Evolutionary conservation across 2,888 invertebrate species (phyloP), one percentile per base, ranked within the genome.

Genomic region (Calliscelio sp.): DNA sequence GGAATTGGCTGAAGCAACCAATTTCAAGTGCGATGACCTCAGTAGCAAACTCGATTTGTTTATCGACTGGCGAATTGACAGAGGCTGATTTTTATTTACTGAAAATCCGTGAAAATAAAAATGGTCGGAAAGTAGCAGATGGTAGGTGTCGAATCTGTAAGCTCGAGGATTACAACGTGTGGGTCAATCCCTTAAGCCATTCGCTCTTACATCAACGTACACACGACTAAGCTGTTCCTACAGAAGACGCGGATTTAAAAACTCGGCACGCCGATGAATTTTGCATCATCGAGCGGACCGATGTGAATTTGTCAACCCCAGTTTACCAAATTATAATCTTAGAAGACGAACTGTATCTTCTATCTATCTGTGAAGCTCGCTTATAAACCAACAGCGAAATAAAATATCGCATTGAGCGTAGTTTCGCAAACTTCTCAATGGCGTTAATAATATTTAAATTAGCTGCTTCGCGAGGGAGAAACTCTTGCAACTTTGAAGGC

Each of bases 101-200:
- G 49, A 10, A 51, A 14, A 16, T 35, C 32, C 24, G 25, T 14
- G 25, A 51, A 53, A 68, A 49, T 68, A 66, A 66, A 51, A 44
- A 66, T 77, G 32, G 55, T 22, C 24, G 44, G n/a, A 32, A 66
- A 68, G 46, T 49, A 35, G 65, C 49, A 51, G 16, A 63, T 51
- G 70, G 38, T 55, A 55, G 35, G 66, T 80, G 49, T 73, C 66
- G 73, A 80, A 73, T 80, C 59, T 8, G 57, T 59, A 74, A 73
- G 66, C 66, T 59, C 1, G n/a, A 24, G 57, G 80, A 80, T 80
- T 80, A 80, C 80, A 80, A 80, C 65, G 59, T 28, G 66, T 66
- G 66, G 66, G 65, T 66, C 80, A 73, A 80, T 73, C 80, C 73
- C 22, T 59, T 80, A 80, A 80, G 73, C 73, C 59, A 25, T 80